Conservation (phyloP, 2,888 invertebrate species). For the Odiellus spinosus region DNA sequence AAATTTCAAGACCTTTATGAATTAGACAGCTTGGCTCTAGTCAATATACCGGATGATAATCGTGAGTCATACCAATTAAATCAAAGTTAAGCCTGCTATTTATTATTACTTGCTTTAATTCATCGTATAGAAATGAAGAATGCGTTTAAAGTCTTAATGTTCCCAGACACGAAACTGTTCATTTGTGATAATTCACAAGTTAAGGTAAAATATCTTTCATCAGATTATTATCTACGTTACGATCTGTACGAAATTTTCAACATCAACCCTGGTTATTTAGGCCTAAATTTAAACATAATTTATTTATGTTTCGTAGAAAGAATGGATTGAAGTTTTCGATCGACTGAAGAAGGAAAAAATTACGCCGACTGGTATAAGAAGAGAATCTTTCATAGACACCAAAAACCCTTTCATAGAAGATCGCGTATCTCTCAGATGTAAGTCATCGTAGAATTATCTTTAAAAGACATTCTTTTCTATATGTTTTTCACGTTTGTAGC, state of each 20-base stretch:
- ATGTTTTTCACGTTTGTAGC: slow-evolving; percentile 1
- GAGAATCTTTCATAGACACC: slow-evolving; percentile 7
- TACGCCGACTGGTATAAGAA: slow-evolving; percentile 4
- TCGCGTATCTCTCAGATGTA: not conserved
- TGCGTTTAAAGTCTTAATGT: slow-evolving; percentile 83
- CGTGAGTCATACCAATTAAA: not conserved
- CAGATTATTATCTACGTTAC: no score
- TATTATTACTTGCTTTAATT: slow-evolving; percentile 1
- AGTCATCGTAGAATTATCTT: slow-evolving; percentile 1
- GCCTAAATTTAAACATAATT: slow-evolving; percentile 3
- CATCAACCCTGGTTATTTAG: no score
- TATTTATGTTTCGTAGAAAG: slow-evolving; percentile 43
- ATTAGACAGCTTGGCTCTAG: slow-evolving; percentile 74
- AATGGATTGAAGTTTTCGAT: slow-evolving; percentile 87
- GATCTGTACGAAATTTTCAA: no score
- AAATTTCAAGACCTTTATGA: slow-evolving; percentile 70
- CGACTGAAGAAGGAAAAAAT: slow-evolving; percentile 63
- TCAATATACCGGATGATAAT: slow-evolving; percentile 48
- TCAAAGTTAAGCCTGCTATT: not conserved
- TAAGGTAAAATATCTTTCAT: slow-evolving; percentile 33
- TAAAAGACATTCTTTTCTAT: not conserved
- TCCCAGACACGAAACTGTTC: slow-evolving; percentile 81
- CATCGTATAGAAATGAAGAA: slow-evolving; percentile 52
- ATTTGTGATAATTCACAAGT: slow-evolving; percentile 65
- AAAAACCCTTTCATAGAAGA: not conserved